Evolutionary conservation across 1,140 invertebrate species (phyloP), one percentile per base, ranked within the genome.

Genomic region (Hypsibius dujardini): DNA sequence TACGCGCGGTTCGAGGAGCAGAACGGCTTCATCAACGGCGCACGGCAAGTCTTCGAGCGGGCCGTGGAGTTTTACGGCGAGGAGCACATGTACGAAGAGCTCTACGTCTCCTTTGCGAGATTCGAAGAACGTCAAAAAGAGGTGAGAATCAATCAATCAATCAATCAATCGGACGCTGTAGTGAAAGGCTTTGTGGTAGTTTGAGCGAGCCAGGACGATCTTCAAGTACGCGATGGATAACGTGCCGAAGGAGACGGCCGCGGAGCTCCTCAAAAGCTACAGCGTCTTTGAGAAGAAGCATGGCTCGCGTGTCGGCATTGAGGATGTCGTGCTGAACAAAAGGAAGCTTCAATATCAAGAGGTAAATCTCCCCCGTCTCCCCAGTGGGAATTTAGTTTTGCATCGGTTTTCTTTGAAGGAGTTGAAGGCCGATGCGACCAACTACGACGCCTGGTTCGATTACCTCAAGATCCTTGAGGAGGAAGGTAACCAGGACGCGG

Each of bases 371-470:
- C n/a, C n/a, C 50, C 7, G 50, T 56, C 7, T 56, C n/a, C n/a
- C 50, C 7, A 56, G n/a, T 56, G 50, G 7, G 50, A 7, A 12
- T 12, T 56, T 56, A n/a, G 7, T 56, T 7, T 56, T 56, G 0
- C n/a, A 56, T 56, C n/a, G n/a, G 7, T 56, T 56, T 0, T 56
- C 7, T 7, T 56, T 56, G 50, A 12, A 56, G 80, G 89, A 93
- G 83, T 87, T 98, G 2, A 87, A 88, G 77, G 85, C 88, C 73
- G 96, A 98, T 84, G 90, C 94, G 7, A 88, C 87, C 50, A 96
- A 99, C 81, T 99, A 99, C 82, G 95, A 99, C 83, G 91, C 92
- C 12, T 99, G 96, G 96, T 99, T 99, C 83, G 95, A 99, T 79
- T 97, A 95, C 77, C 82, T 98, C 15, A 84, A 92, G 75, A 82